Conservation (phyloP, 2,888 invertebrate genomes). For the Tetragonisca angustula region DNA sequence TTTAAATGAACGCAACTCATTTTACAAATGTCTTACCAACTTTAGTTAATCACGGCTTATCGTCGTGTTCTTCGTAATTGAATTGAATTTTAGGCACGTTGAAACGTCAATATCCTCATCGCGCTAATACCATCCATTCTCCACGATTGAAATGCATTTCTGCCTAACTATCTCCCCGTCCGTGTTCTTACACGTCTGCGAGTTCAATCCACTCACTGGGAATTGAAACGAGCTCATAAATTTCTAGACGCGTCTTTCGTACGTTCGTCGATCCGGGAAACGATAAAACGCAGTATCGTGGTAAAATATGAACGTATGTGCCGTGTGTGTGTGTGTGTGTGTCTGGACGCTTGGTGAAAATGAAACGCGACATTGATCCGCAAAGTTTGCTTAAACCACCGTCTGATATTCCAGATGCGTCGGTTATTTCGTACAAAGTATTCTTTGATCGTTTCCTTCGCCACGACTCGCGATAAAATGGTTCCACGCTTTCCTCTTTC, state of each 20-base stretch:
- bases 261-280: slow-evolving; percentile 25
- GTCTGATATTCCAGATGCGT: slow-evolving; percentile 10
- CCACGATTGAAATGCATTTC: neutral
- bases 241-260: neutral
- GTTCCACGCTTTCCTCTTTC: neutral
- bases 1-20: no score
- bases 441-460: slow-evolving; percentile 37
- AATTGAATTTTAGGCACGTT: no score
- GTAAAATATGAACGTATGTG: slow-evolving; percentile 16
- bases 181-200: neutral
- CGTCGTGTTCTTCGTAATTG: no score
- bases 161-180: neutral
- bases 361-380: slow-evolving; percentile 19
- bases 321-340: slow-evolving; percentile 2
- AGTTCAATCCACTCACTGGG: neutral
- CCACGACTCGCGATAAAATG: neutral
- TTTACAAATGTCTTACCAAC: no score
- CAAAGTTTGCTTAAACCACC: slow-evolving; percentile 17
- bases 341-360: slow-evolving; percentile 12
- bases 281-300: slow-evolving; percentile 42
- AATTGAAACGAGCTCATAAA: slow-evolving; percentile 19
- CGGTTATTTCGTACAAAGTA: slow-evolving; percentile 44
- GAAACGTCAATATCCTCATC: no score
- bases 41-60: no score
- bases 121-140: no score